Base-by-base conservation (phyloP, 2,888 invertebrate species). In the Lysandra bellargus region DNA sequence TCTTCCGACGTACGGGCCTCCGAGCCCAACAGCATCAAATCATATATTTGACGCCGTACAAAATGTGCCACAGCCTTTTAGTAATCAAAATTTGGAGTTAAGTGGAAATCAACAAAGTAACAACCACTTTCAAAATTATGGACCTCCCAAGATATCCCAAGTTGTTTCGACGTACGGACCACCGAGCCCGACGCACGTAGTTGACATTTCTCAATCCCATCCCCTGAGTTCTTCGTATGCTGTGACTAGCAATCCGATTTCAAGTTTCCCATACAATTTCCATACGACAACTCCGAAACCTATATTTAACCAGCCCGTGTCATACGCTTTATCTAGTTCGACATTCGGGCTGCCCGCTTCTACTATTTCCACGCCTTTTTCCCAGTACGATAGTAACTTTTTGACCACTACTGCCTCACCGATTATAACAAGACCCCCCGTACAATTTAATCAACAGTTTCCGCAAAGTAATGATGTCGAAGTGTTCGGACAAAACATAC, bases 1-100 rank as follows among this genome's bases (percentile, higher is more conserved):
- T 33, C 64, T 30, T 81, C 90, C 93, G 2, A 92, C 93, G 2
- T 93, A 94, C 80, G 93, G 93, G 17, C 90, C 92, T 5, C 93
- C 93, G 1, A 92, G 91, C 85, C 91, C 91, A 6, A 93, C 92
- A 57, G 90, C 91, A 69, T 86, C 87, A 77, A 83, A 87, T 5
- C 86, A 86, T 81, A 81, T 84, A 14, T 86, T 89, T 80, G 89
- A 89, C 80, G 79, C 84, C n/a, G 83, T 83, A 2, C 87, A 89
- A 78, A 89, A 86, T 80, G 83, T 86, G 57, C 87, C 91, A 3
- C 88, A 91, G 80, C 83, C 88, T 9, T 91, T 89, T 78, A 86
- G 87, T 81, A 84, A 78, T 72, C 84, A 86, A 78, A 85, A 82
- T 81, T 85, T 86, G 81, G 84, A 87, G 74, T 85, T 84, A 79